Percentiles rank a stretch among this genome's conserved stretches.
Evolutionary conservation across 2,113 vertebrate species (phyloP).

Genomic region (Malurus cyaneus): DNA sequence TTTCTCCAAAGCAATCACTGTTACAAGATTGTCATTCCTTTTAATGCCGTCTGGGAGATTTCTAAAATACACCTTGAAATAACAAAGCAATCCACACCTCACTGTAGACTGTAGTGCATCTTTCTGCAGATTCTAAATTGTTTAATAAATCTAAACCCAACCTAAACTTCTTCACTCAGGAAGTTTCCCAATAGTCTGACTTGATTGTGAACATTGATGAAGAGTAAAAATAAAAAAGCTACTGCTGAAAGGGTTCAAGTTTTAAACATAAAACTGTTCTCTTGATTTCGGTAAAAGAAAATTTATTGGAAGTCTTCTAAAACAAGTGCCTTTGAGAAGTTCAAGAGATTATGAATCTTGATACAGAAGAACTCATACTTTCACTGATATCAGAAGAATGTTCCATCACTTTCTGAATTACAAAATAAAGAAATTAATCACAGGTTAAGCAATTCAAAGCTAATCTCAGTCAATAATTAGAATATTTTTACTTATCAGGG

Average conservation of each 20-base stretch:
- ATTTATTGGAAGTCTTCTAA: background rate
- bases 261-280: background rate
- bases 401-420: background rate
- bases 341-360: background rate
- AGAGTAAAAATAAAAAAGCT: background rate
- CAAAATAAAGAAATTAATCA: background rate
- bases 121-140: background rate
- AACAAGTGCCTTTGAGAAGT: background rate
- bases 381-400: background rate
- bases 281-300: background rate
- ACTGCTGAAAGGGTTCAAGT: background rate
- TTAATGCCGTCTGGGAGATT: background rate
- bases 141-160: background rate
- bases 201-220: background rate
- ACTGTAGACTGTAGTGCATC: background rate
- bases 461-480: background rate
- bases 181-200: background rate
- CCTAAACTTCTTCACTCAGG: background rate
- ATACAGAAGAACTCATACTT: background rate
- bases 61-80: background rate
- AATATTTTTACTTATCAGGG: background rate
- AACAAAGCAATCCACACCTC: background rate
- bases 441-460: background rate
- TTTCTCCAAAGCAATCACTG: background rate
- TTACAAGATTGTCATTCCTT: no score